Conservation (phyloP, 2,113 vertebrate species). For the Heterochromis multidens region DNA sequence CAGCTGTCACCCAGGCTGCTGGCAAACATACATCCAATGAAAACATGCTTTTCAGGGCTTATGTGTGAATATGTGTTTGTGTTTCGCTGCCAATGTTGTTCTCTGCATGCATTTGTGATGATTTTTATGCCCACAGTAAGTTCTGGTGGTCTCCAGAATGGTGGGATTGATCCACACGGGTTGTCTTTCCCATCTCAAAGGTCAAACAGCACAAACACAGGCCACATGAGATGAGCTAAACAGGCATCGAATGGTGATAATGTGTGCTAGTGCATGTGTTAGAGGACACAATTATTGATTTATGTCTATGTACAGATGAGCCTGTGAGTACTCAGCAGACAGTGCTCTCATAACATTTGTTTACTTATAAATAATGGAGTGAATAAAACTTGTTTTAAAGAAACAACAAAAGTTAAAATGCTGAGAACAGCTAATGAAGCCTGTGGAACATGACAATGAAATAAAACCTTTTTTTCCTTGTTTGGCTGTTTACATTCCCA, state of each 20-base stretch:
- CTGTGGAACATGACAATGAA: neutral
- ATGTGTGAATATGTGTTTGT: neutral
- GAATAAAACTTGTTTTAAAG: neutral
- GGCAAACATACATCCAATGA: slow-evolving; percentile 30
- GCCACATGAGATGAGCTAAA: neutral
- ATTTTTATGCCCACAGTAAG: neutral
- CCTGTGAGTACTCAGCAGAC: neutral
- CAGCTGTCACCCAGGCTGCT: slow-evolving; percentile 56
- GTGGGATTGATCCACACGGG: slow-evolving; percentile 5
- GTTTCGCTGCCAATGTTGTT: slow-evolving; percentile 4
- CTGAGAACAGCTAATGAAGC: neutral
- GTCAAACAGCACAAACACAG: slow-evolving; percentile 5
- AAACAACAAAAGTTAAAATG: neutral
- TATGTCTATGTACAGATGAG: neutral
- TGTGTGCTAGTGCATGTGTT: neutral
- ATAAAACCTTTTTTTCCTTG: neutral
- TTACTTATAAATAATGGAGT: neutral
- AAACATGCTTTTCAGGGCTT: neutral
- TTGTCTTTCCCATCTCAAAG: neutral
- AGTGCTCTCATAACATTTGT: neutral
- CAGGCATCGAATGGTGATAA: neutral
- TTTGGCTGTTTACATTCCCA: neutral
- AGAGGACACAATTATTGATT: slow-evolving; percentile 11
- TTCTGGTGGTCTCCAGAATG: neutral
- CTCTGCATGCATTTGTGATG: neutral